Conservation (phyloP, 2,113 vertebrate species). For the Regulus satrapa region DNA sequence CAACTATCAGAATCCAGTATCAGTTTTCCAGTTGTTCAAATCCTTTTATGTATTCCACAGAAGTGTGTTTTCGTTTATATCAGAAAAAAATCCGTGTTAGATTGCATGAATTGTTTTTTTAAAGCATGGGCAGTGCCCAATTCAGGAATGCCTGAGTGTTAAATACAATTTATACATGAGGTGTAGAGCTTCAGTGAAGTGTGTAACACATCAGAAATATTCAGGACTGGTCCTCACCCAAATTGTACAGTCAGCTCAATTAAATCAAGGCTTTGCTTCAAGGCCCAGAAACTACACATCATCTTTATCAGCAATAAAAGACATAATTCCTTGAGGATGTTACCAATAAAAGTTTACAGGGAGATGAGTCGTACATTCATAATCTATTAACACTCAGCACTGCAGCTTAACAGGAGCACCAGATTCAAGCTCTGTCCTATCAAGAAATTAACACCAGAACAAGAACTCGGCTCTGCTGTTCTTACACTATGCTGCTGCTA, state of each 20-base stretch:
- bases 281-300: neutral
- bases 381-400: neutral
- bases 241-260: neutral
- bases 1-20: neutral
- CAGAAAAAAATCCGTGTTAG: neutral
- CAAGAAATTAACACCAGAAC: neutral
- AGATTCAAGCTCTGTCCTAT: neutral
- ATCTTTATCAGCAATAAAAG: neutral
- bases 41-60: neutral
- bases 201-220: fast-evolving
- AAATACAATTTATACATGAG: neutral
- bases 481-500: neutral
- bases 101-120: neutral
- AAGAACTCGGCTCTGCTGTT: neutral
- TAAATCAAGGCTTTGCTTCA: neutral
- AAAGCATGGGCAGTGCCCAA: neutral
- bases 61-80: neutral
- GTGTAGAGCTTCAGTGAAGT: neutral
- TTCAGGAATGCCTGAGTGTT: neutral
- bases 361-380: neutral
- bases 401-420: neutral
- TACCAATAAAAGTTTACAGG: neutral
- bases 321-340: neutral
- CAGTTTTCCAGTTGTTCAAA: neutral
- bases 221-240: neutral